Evolutionary conservation across 1,140 invertebrate genomes (phyloP).

Genomic region (Choristoneura fumiferana): DNA sequence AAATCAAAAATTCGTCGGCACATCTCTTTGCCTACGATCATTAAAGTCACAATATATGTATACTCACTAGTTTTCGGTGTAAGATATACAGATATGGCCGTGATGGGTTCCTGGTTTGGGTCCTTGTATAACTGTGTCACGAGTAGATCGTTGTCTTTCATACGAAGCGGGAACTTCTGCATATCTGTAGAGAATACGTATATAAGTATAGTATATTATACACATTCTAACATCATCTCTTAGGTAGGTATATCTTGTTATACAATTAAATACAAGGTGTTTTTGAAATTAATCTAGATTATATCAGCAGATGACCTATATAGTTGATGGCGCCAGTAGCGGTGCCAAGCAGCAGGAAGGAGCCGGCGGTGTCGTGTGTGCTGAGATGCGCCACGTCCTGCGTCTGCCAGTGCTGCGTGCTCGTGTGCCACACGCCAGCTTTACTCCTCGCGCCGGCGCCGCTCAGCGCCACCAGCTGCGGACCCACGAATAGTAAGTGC

Average conservation of each 20-base stretch:
- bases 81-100: constrained; percentile 98
- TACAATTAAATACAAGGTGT: no score
- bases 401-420: constrained; percentile 98
- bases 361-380: constrained; percentile 97
- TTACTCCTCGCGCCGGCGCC: constrained; percentile 85
- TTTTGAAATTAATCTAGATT: no score
- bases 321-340: constrained; percentile 98
- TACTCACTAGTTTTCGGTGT: constrained; percentile 97
- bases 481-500: constrained; percentile 98
- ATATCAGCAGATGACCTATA: no score
- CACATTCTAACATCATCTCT: no score
- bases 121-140: constrained; percentile 98
- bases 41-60: no score
- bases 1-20: no score
- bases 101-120: constrained; percentile 96
- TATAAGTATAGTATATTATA: constrained; percentile 24
- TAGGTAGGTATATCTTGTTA: no score
- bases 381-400: constrained; percentile 97
- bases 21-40: no score
- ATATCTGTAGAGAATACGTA: constrained; percentile 86
- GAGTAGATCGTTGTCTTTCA: constrained; percentile 99
- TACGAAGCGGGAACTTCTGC: constrained; percentile 98
- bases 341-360: constrained; percentile 95
- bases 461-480: constrained; percentile 96
- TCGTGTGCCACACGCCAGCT: constrained; percentile 99